Conservation (phyloP, 2,797 vertebrate genomes). For the Lacerta viridis region DNA sequence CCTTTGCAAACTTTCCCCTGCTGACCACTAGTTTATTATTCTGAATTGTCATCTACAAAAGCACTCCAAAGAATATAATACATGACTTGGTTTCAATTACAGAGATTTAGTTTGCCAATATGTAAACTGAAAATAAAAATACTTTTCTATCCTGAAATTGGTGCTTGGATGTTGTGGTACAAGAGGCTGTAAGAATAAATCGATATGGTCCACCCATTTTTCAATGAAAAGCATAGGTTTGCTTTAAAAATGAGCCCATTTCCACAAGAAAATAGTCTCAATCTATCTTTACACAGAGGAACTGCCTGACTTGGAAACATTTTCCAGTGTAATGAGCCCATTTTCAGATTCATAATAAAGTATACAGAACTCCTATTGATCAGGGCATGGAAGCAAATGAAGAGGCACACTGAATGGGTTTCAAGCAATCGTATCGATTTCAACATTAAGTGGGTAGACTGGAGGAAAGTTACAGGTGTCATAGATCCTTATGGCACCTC, state of each 20-base stretch:
- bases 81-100: conserved; percentile 16
- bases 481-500: conserved; percentile 2
- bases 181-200: conserved; percentile 28
- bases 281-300: conserved; percentile 31
- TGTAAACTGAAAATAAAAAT: conserved; percentile 11
- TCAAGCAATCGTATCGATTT: conserved; percentile 25
- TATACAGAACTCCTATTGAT: conserved; percentile 39
- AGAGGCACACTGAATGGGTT: conserved; percentile 13
- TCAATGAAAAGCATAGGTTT: conserved; percentile 21
- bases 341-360: conserved; percentile 42
- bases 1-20: neutral
- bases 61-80: neutral
- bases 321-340: conserved; percentile 42
- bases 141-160: conserved; percentile 18
- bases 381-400: conserved; percentile 33
- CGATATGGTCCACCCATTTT: conserved; percentile 28
- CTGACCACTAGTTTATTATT: neutral
- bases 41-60: neutral
- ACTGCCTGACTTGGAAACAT: conserved; percentile 29
- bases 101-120: conserved; percentile 6
- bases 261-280: conserved; percentile 20
- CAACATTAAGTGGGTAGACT: conserved; percentile 18
- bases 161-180: neutral
- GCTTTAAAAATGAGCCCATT: conserved; percentile 38
- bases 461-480: neutral